Percentiles rank a stretch among this genome's conserved stretches.
Conservation (phyloP, 2,888 invertebrate species). For the Parapristionchus giblindavisi region DNA sequence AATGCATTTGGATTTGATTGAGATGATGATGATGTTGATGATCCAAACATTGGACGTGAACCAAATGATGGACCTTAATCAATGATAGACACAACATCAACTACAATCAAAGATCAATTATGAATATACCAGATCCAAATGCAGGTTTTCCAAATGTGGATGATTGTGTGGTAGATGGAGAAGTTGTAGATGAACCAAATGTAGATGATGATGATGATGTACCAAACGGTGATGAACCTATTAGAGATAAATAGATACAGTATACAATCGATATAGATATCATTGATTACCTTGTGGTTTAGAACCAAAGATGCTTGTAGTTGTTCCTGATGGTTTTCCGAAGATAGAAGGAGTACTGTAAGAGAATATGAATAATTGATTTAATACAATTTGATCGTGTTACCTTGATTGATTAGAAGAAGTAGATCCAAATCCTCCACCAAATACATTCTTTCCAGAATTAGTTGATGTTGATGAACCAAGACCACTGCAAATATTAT, state of each 20-base stretch:
- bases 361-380: too few relatives aligned
- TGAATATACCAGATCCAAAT: constrained; percentile 17
- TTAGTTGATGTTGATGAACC: constrained; percentile 24
- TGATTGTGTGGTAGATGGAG: not conserved
- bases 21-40: constrained; percentile 25
- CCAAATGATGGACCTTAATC: constrained; percentile 30
- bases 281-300: too few relatives aligned
- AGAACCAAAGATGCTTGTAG: too few relatives aligned
- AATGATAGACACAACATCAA: not conserved
- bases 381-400: too few relatives aligned
- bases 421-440: constrained; percentile 23
- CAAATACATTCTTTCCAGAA: constrained; percentile 4
- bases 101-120: not conserved
- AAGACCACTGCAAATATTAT: constrained; percentile 10
- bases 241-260: too few relatives aligned
- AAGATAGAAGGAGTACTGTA: too few relatives aligned
- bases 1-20: not conserved
- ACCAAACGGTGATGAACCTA: too few relatives aligned
- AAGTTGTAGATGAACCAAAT: not conserved
- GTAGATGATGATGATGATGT: not conserved
- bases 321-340: too few relatives aligned
- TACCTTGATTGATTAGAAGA: too few relatives aligned
- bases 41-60: constrained; percentile 10
- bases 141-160: constrained; percentile 1
- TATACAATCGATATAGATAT: too few relatives aligned